Percentiles rank a stretch among this genome's conserved stretches.
Conservation (phyloP, 2,113 vertebrate genomes). For the Phalacrocorax brasilianus region DNA sequence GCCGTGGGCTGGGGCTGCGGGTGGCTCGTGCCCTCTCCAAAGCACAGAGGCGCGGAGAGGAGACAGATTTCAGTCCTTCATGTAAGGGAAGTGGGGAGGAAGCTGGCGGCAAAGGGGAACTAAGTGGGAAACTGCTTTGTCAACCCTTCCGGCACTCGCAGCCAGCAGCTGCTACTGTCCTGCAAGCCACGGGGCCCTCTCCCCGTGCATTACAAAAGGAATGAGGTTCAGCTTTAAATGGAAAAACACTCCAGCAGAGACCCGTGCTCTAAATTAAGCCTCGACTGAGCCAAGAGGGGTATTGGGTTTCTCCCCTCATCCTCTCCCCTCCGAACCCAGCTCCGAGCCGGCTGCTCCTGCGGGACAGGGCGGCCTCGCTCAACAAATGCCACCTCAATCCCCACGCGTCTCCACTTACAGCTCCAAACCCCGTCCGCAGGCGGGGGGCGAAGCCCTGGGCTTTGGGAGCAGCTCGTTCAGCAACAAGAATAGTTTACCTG, state of each 20-base stretch:
- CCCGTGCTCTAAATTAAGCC: constrained; percentile 61
- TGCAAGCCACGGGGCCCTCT: neutral
- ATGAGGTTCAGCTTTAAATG: constrained; percentile 9
- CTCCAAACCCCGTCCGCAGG: neutral
- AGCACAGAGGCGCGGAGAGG: neutral
- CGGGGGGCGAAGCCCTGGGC: neutral
- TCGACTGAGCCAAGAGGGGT: neutral
- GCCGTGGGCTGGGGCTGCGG: rapidly evolving
- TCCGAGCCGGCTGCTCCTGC: neutral
- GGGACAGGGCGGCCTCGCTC: neutral
- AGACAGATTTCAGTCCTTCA: neutral
- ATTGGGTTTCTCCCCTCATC: constrained; percentile 39
- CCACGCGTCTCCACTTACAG: neutral
- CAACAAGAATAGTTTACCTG: neutral
- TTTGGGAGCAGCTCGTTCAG: neutral
- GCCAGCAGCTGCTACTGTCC: constrained; percentile 33
- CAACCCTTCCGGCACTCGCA: neutral
- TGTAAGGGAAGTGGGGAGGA: rapidly evolving
- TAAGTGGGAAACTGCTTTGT: neutral
- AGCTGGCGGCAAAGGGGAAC: neutral
- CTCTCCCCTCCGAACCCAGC: neutral
- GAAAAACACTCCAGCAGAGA: constrained; percentile 21
- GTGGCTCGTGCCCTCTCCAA: neutral
- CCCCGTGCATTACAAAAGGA: neutral
- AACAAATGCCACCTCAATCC: constrained; percentile 10